Base-by-base conservation (phyloP, 1,140 invertebrate species). In the Eumaeus atala region DNA sequence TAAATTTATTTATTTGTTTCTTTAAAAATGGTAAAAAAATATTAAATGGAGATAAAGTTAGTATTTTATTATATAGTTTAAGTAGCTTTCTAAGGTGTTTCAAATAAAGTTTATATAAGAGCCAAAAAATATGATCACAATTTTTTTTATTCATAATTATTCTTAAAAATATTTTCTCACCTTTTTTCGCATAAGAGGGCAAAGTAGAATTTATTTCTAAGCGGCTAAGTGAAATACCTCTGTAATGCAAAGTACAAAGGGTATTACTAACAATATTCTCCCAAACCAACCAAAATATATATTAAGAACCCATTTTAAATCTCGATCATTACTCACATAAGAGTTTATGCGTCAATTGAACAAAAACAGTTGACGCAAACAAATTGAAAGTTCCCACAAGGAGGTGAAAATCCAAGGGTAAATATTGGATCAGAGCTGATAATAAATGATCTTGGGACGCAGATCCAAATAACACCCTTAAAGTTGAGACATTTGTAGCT, bases 381-480 rank as follows among this genome's bases (percentile, higher is more conserved):
- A 84, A 86, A 86, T 86, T 86, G 76, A 68, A 73, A 77, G 81
- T 80, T 80, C 80, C 80, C 80, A 78, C 80, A 70, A 67, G 72
- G 74, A 83, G 79, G 83, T 81, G 80, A 83, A 86, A 84, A 86
- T 86, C 78, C 77, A 64, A 75, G 72, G 70, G 70, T 75, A 86
- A 86, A 86, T 80, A 84, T 61, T 56, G 75, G 75, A 80, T 82
- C 70, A 68, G 54, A 61, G 51, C 47, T 64, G 65, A 71, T 77
- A 70, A 82, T 78, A 70, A 79, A 82, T 83, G 77, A 81, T 74
- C 51, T 60, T 65, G 51, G 18, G 14, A 28, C 56, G 17, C 17
- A 21, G 14, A 64, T 49, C 56, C 56, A 1, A 70, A 66, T 61
- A 50, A 62, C 50, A 34, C 42, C 57, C 54, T 56, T 72, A 61